Evolutionary conservation across 2,113 vertebrate genomes (phyloP), one percentile per base, ranked within the genome.

Genomic region (Gila orcuttii): DNA sequence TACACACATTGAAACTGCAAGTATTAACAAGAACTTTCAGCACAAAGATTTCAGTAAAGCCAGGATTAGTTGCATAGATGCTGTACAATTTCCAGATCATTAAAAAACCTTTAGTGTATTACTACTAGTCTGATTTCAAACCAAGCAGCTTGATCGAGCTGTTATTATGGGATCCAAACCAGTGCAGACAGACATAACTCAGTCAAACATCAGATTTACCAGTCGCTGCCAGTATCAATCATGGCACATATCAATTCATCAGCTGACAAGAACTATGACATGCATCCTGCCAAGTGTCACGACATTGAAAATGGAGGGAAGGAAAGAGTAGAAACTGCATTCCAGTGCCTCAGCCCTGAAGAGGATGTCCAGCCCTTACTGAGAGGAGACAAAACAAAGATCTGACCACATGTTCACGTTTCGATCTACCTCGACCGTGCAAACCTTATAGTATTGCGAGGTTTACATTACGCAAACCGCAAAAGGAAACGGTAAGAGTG

Each of bases 311-410:
- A 68, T 68, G 25, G 23, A 28, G 77, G 10, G 52, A 76, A 66
- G 68, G 21, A 25, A 36, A 81, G 68, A 28, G 10, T 23, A 66
- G 25, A 68, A 79, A 19, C 55, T 36, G 74, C 71, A 82, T 42
- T 31, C 36, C 68, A 75, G 47, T 73, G 84, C 73, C 79, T 76
- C 74, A 45, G 82, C 74, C 87, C 86, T 80, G 86, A 85, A 86
- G 68, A 82, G 83, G 66, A 76, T 73, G 86, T 86, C 75, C 84
- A 86, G 85, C 90, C 89, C 88, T 88, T 89, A 84, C 82, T 31
- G 71, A 88, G 83, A 82, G 80, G 28, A 55, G 74, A 59, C 75
- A 60, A 78, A 82, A 84, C 83, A 82, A 74, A 71, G 76, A 75
- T 52, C 77, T 31, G 68, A 64, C 52, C 74, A 77, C 79, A 87